A percentile compares a stretch with the other conserved stretches of the same genome.
Evolutionary conservation across 2,113 vertebrate genomes (phyloP).

Genomic region (Phycodurus eques): DNA sequence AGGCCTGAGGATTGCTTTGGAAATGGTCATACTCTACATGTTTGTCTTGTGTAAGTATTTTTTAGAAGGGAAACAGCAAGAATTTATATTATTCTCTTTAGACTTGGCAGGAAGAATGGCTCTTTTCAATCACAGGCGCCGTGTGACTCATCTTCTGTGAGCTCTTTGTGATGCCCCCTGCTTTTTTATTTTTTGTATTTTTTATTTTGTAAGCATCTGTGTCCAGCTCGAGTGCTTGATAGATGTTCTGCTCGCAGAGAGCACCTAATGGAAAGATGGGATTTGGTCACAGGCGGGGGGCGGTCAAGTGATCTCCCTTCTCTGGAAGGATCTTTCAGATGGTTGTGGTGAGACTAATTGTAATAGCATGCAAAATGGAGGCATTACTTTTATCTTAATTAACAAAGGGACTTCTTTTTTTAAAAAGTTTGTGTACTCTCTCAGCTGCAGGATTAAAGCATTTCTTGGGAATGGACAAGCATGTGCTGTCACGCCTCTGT

Average conservation of each 20-base stretch:
- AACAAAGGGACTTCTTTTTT: slow-evolving; percentile 71
- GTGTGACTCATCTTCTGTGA: slow-evolving; percentile 61
- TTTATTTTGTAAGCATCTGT: slow-evolving; percentile 42
- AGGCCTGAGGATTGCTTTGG: no score
- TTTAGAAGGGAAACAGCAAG: slow-evolving; percentile 12
- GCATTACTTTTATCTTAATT: slow-evolving; percentile 70
- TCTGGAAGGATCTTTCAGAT: slow-evolving; percentile 60
- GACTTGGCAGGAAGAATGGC: slow-evolving; percentile 45
- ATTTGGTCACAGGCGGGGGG: slow-evolving; percentile 54
- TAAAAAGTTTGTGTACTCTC: slow-evolving; percentile 36
- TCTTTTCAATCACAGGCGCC: slow-evolving; percentile 53
- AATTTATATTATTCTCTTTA: slow-evolving; percentile 27
- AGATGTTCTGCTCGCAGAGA: slow-evolving; percentile 56
- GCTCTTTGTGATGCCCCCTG: slow-evolving; percentile 52
- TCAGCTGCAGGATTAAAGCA: slow-evolving; percentile 30
- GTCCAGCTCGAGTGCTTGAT: slow-evolving; percentile 47
- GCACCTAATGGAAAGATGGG: slow-evolving; percentile 59
- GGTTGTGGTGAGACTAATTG: slow-evolving; percentile 71
- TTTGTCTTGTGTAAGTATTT: slow-evolving; percentile 23
- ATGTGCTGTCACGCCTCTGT: slow-evolving; percentile 19
- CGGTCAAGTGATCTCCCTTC: slow-evolving; percentile 68
- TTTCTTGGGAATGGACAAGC: slow-evolving; percentile 34
- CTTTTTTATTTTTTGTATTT: slow-evolving; percentile 42
- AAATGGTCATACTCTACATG: no score
- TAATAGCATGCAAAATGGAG: slow-evolving; percentile 70